Base-by-base conservation (phyloP, 2,113 vertebrate genomes). In the Narcine bancroftii region DNA sequence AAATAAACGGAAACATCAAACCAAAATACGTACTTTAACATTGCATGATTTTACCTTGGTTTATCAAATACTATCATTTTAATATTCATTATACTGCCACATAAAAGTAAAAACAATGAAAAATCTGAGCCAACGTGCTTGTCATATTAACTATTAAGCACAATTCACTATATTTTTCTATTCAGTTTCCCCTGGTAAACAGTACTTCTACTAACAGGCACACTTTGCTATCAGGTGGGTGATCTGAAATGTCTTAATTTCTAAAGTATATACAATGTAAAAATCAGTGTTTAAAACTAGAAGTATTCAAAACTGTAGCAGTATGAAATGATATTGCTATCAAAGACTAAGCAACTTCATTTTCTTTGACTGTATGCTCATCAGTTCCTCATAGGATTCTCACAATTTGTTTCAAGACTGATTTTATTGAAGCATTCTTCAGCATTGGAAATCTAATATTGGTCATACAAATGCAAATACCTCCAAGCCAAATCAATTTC, bases 381-480 rank as follows among this genome's bases (percentile, higher is more conserved):
- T 9, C 29, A 81, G 29, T 81, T 29, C 26, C 77, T 81, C 75
- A 77, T 45, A 77, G 29, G 10, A 81, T 29, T 81, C 26, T 47
- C 47, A 53, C 77, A 81, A 33, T 81, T 81, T 81, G 47, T 81
- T 81, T 81, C 45, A 81, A 9, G 45, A 53, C 47, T 81, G 77
- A 50, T 50, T 81, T 81, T 81, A 79, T 81, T 53, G 77, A 6
- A 81, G 9, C 10, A 29, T 29, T 47, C 73, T 47, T 29, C 77
- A 50, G 77, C 10, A 11, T 79, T 26, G 24, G 76, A 42, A 47
- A 79, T 47, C 47, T 50, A 3, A 21, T 81, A 26, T 47, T 81
- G 13, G 77, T 33, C 77, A 79, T 79, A 29, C 10, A 9, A 47
- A 79, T 21, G 24, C 42, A 81, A 77, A 81, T 81, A 47, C 26